Evolutionary conservation across 1,140 invertebrate species (phyloP), one percentile per base, ranked within the genome.

Genomic region (Camponotus floridanus): DNA sequence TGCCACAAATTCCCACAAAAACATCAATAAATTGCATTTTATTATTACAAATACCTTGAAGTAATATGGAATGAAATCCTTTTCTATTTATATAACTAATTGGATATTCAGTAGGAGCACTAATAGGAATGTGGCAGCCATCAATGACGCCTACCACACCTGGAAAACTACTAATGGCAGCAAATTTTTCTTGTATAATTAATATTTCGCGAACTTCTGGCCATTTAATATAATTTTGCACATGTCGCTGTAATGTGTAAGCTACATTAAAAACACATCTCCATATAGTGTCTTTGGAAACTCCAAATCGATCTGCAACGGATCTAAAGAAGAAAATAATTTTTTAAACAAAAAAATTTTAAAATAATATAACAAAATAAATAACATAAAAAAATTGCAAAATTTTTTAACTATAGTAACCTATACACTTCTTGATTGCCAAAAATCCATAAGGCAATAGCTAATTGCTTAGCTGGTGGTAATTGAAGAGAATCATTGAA

Each of bases 31-130:
- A 67, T 68, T 57, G 67, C 31, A 79, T 51, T 67, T 21, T 57
- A 36, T 67, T 0, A 68, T 79, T 15, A 21, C 45, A 79, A 51
- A 79, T 79, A 13, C 62, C 76, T 79, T 79, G 76, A 4, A 79
- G 15, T 42, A 76, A 5, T 73, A 73, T 73, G 5, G 70, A 73
- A 73, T 73, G 15, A 55, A 33, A 73, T 6, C 31, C 8, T 73
- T 73, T 73, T 33, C 48, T 9, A 26, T 70, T 70, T 9, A 51
- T 18, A 1, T 73, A 73, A 36, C 4, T 73, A 6, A 51, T 33
- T n/a, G 8, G 31, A 13, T 73, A 1, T 6, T 73, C 45, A 31
- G 51, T 55, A 55, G 48, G 70, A 33, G 48, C 31, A 73, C 48
- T 73, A 11, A 73, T 55, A 1, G 31, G 7, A 33, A 73, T 73